Conservation (phyloP, 2,797 vertebrate genomes). For the Schizopygopsis malacanthus region DNA sequence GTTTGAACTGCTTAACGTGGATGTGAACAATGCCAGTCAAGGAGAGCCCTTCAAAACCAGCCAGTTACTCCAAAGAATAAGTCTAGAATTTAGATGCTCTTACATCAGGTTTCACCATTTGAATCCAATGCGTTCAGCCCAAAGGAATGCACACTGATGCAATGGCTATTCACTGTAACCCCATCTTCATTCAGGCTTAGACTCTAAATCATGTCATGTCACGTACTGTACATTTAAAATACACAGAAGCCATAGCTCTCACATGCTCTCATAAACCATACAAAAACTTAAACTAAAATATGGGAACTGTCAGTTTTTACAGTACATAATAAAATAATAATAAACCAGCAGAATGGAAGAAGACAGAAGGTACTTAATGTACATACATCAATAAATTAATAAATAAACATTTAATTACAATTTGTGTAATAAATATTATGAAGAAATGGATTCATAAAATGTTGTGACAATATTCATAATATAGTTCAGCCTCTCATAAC, state of each 20-base stretch:
- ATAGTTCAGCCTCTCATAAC: too few species aligned
- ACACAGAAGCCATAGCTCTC: slow-evolving; percentile 11
- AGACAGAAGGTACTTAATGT: not conserved
- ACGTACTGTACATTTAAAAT: slow-evolving; percentile 56
- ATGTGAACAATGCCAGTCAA: slow-evolving; percentile 43
- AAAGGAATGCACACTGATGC: slow-evolving; percentile 63
- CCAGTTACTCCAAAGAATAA: slow-evolving; percentile 51
- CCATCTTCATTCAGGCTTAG: slow-evolving; percentile 55
- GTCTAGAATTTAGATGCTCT: slow-evolving; percentile 56
- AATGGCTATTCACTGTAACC: slow-evolving; percentile 56
- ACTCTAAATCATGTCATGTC: slow-evolving; percentile 59
- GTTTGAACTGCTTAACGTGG: slow-evolving; percentile 50
- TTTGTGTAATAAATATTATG: not conserved
- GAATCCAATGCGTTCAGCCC: slow-evolving; percentile 64
- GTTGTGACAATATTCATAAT: not conserved
- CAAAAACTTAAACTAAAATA: too few species aligned
- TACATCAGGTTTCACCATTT: slow-evolving; percentile 59
- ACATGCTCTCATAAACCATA: not conserved
- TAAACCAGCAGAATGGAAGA: not conserved
- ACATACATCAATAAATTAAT: not conserved
- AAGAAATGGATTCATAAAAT: not conserved
- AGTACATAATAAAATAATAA: not conserved
- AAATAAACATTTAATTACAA: not conserved
- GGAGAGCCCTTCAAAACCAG: slow-evolving; percentile 55
- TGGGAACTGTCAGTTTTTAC: not conserved